Evolutionary conservation across 2,888 invertebrate species (phyloP).

Genomic region (Allacma fusca): DNA sequence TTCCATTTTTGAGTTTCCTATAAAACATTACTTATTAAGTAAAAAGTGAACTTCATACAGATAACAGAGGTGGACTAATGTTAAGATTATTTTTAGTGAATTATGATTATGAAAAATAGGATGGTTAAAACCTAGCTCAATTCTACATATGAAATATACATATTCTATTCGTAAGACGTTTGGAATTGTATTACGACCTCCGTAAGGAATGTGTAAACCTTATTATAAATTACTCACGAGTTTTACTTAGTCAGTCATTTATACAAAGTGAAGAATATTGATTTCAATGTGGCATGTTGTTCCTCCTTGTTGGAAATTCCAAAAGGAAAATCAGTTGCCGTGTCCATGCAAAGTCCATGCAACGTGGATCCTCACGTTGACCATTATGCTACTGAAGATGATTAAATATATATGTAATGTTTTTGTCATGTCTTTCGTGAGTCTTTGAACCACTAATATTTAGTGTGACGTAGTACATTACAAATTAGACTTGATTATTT

Average conservation of each 20-base stretch:
- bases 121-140: slow-evolving; percentile 5
- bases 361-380: no score
- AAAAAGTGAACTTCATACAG: not conserved
- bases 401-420: not conserved
- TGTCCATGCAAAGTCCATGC: slow-evolving; percentile 6
- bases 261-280: not conserved
- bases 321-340: slow-evolving; percentile 6
- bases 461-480: not conserved
- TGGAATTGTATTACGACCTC: not conserved
- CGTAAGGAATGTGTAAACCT: no score
- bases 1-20: not conserved
- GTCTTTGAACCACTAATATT: not conserved
- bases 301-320: not conserved
- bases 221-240: not conserved
- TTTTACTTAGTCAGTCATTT: slow-evolving; percentile 8
- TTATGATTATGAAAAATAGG: not conserved
- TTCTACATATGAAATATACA: not conserved
- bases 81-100: slow-evolving; percentile 3
- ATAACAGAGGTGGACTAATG: not conserved
- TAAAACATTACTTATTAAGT: not conserved
- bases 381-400: slow-evolving; percentile 13
- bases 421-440: slow-evolving; percentile 22
- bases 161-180: not conserved
- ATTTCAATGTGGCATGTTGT: not conserved
- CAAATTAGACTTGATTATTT: slow-evolving; percentile 27